Percentiles rank a stretch among this genome's conserved stretches.
Evolutionary conservation across 37 sponge, comb jelly and placozoan genomes (phyloP).

Genomic region (Axinella damicornis): DNA sequence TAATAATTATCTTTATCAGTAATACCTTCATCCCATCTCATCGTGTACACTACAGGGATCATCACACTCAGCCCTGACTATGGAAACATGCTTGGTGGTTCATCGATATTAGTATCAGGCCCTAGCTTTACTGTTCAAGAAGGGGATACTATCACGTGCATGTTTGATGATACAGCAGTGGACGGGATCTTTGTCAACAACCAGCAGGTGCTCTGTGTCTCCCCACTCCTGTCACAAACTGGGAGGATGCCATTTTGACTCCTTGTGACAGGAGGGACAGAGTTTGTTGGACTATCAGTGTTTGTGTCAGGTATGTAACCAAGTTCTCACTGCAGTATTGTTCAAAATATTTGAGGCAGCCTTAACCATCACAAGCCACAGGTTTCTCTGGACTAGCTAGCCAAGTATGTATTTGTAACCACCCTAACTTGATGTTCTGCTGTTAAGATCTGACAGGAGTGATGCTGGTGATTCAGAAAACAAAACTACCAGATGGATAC

Average conservation of each 20-base stretch:
- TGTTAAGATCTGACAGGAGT: no score
- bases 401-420: no score
- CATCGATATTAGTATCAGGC: neutral
- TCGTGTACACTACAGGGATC: neutral
- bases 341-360: no score
- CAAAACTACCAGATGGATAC: no score
- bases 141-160: slow-evolving; percentile 2
- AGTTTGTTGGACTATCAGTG: neutral
- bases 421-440: no score
- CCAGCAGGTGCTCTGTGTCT: slow-evolving; percentile 6
- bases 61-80: slow-evolving; percentile 13
- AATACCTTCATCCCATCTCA: no score
- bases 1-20: no score
- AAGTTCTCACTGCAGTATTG: no score
- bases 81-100: slow-evolving; percentile 40
- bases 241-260: slow-evolving; percentile 18
- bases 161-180: slow-evolving; percentile 16
- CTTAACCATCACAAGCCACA: no score
- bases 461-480: no score
- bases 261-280: neutral
- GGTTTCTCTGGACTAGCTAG: no score
- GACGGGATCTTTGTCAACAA: slow-evolving; percentile 14
- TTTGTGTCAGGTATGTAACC: slow-evolving; percentile 45
- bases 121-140: neutral
- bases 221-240: slow-evolving; percentile 13